Conservation (phyloP, 2,888 invertebrate genomes). For the Thymelicus sylvestris region DNA sequence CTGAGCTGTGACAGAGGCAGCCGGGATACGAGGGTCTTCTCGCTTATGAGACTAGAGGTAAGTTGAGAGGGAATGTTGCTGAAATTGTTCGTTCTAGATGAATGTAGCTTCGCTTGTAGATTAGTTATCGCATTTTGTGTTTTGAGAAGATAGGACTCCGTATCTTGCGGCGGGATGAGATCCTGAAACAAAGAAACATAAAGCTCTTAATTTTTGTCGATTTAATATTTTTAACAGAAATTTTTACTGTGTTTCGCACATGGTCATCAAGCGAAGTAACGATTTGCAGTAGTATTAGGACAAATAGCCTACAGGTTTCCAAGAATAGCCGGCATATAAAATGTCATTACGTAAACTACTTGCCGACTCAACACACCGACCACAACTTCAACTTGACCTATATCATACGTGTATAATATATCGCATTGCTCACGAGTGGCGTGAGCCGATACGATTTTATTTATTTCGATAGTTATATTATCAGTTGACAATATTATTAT, state of each 20-base stretch:
- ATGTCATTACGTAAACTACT: slow-evolving; percentile 21
- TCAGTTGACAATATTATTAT: slow-evolving; percentile 6
- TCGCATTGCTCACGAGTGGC: neutral
- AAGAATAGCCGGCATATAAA: slow-evolving; percentile 21
- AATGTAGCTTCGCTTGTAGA: slow-evolving; percentile 84
- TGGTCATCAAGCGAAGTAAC: neutral
- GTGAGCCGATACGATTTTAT: neutral
- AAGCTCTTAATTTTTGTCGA: neutral
- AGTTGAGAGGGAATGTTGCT: slow-evolving; percentile 67
- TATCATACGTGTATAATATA: slow-evolving; percentile 1
- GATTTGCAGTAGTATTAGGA: neutral
- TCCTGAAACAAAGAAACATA: slow-evolving; percentile 69
- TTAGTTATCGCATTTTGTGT: slow-evolving; percentile 86
- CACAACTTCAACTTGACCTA: slow-evolving; percentile 22
- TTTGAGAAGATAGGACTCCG: slow-evolving; percentile 84
- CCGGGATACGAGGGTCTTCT: slow-evolving; percentile 74
- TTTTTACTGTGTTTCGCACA: neutral
- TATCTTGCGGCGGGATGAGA: slow-evolving; percentile 78
- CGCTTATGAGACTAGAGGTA: slow-evolving; percentile 75
- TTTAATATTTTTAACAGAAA: too few relatives aligned
- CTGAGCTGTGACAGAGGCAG: slow-evolving; percentile 78
- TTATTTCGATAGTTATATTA: neutral
- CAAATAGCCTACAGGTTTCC: slow-evolving; percentile 13
- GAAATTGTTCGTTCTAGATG: slow-evolving; percentile 64
- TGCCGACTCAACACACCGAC: slow-evolving; percentile 16